phyloP scores from a whole-genome alignment of 2,888 invertebrate genomes.

The Willowsia nigromaculata region DNA sequence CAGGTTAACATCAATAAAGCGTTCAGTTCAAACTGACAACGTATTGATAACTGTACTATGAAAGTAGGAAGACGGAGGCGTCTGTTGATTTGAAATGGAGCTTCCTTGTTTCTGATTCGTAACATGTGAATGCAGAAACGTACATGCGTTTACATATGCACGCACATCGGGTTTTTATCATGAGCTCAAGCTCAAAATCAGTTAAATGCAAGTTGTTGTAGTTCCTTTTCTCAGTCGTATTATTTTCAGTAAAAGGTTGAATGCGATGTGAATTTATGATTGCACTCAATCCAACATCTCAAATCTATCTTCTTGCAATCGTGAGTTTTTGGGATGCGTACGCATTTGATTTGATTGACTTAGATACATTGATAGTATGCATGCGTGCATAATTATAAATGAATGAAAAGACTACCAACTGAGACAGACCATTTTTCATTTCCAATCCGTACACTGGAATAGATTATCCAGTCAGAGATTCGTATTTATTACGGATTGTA shows the following conservation, averaged over 20 bases:
- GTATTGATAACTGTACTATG: neutral
- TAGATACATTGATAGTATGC: neutral
- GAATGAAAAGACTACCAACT: conserved; percentile 1
- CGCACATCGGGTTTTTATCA: conserved; percentile 15
- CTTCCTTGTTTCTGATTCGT: conserved; percentile 1
- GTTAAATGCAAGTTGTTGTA: neutral
- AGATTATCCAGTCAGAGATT: neutral
- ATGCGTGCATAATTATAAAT: neutral
- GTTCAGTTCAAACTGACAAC: neutral
- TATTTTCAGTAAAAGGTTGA: neutral
- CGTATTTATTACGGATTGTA: neutral
- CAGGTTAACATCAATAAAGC: neutral
- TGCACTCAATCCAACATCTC: neutral
- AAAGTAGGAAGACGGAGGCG: conserved; percentile 22
- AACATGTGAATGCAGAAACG: neutral
- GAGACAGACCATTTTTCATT: conserved; percentile 4
- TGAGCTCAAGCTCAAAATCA: too few species aligned
- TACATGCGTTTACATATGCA: neutral
- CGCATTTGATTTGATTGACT: neutral
- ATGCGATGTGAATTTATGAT: conserved; percentile 52
- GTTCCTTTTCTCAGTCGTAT: conserved; percentile 11
- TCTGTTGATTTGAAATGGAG: conserved; percentile 24
- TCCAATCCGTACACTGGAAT: neutral
- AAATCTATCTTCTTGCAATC: neutral
- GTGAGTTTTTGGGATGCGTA: neutral